Evolutionary conservation across 2,888 invertebrate genomes (phyloP), one percentile per base, ranked within the genome.

Genomic region (Amphipyra tragopoginis): DNA sequence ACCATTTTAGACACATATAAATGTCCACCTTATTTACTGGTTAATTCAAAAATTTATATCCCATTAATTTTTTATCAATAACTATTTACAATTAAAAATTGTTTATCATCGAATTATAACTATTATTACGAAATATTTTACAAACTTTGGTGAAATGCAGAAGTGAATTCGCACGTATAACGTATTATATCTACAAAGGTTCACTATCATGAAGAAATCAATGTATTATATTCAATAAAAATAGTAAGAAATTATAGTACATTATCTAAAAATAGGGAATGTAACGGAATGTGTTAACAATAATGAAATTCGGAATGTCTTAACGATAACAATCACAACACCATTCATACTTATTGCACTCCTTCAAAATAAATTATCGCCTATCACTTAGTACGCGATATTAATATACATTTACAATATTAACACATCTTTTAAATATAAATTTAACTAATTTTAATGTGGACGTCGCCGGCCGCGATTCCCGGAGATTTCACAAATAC

Each of bases 81-180:
- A 91, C 87, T 94, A 94, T 93, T 89, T 94, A 94, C 94, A 93
- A 85, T 93, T 92, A 91, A 93, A 86, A 93, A 92, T 92, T 89
- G 92, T 92, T 90, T 90, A 92, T 89, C 82, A 88, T 91, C 90
- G 91, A 93, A 91, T 93, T 91, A 93, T 82, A 83, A 83, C 91
- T 94, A 93, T 90, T 82, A 92, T 89, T 93, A 93, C 86, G 92
- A 93, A 91, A 91, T 93, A 93, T 93, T 92, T 93, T 94, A 94
- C 94, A 94, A 93, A 94, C 94, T 94, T 94, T 94, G 94, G 94
- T 94, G 93, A 93, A 89, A 92, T 90, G 92, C 91, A 91, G 87
- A 90, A 90, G 89, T 92, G 86, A 86, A 89, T 86, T 92, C 89
- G 91, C 90, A 90, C 89, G 85, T 88, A 87, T 88, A 90, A 90